Conservation (phyloP, 2,797 vertebrate genomes). For the Chaenodraco wilsoni region DNA sequence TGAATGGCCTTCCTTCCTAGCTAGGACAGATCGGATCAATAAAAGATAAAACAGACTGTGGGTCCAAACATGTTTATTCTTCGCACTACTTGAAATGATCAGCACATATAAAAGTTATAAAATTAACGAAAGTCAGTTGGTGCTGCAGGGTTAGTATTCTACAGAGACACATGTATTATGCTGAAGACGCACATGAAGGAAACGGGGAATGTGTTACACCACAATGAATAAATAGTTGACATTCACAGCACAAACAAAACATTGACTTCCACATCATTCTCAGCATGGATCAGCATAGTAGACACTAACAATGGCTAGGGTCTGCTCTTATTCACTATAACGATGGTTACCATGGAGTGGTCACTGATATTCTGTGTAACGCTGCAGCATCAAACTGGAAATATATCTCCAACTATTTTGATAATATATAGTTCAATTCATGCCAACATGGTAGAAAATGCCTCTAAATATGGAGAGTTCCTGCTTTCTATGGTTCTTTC, state of each 20-base stretch:
- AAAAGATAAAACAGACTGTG: conserved; percentile 8
- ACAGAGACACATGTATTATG: conserved; percentile 39
- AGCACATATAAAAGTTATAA: conserved; percentile 78
- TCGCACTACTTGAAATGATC: conserved; percentile 54
- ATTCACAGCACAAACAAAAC: conserved; percentile 37
- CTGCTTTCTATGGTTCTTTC: too few relatives aligned
- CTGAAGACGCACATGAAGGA: conserved; percentile 22
- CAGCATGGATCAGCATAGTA: conserved; percentile 15
- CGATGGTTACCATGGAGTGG: conserved; percentile 39
- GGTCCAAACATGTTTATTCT: conserved; percentile 63
- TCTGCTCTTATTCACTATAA: conserved; percentile 37
- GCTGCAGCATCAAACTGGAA: too few relatives aligned
- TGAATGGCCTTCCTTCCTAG: background rate
- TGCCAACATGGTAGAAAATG: too few relatives aligned
- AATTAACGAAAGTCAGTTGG: conserved; percentile 56
- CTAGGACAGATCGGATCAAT: background rate
- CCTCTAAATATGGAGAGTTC: too few relatives aligned
- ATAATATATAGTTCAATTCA: too few relatives aligned
- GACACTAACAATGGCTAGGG: conserved; percentile 2
- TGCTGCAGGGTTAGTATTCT: conserved; percentile 34
- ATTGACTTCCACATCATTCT: conserved; percentile 39
- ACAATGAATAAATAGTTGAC: conserved; percentile 68
- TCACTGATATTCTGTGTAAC: conserved; percentile 5
- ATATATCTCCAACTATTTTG: too few relatives aligned
- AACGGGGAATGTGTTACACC: conserved; percentile 40